Conservation (phyloP, 2,113 vertebrate genomes). For the Verasper variegatus region DNA sequence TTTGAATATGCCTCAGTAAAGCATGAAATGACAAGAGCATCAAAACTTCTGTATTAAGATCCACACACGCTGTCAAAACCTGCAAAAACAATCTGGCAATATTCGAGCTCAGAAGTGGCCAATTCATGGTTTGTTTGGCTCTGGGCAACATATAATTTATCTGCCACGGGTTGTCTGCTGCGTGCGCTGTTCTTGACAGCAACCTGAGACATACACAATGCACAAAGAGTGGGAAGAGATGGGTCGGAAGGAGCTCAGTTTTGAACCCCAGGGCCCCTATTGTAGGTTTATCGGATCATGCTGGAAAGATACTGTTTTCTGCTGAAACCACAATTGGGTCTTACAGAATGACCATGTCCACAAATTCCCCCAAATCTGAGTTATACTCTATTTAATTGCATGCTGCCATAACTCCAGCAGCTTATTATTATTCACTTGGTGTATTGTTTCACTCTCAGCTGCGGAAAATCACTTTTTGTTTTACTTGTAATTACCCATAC, state of each 20-base stretch:
- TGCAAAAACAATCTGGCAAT: background rate
- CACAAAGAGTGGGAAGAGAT: background rate
- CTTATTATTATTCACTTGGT: background rate
- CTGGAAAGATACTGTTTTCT: background rate
- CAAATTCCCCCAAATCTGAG: too few relatives aligned
- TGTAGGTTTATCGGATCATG: background rate
- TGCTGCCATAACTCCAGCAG: background rate
- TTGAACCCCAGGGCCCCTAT: background rate
- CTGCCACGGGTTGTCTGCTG: slow-evolving; percentile 3
- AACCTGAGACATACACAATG: background rate
- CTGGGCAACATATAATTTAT: background rate
- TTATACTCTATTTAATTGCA: too few relatives aligned
- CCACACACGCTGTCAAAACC: too few relatives aligned
- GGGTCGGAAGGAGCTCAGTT: slow-evolving; percentile 2
- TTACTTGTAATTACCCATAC: slow-evolving; percentile 2
- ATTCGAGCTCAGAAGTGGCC: background rate
- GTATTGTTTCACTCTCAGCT: background rate
- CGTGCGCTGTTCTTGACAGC: background rate
- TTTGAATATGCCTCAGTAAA: background rate
- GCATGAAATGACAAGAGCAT: too few relatives aligned
- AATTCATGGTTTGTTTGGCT: background rate
- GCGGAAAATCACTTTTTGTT: background rate
- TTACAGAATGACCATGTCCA: background rate
- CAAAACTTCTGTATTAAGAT: too few relatives aligned
- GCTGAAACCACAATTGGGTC: background rate